Base-by-base conservation (phyloP, 2,113 vertebrate species). In the Alligator sinensis region DNA sequence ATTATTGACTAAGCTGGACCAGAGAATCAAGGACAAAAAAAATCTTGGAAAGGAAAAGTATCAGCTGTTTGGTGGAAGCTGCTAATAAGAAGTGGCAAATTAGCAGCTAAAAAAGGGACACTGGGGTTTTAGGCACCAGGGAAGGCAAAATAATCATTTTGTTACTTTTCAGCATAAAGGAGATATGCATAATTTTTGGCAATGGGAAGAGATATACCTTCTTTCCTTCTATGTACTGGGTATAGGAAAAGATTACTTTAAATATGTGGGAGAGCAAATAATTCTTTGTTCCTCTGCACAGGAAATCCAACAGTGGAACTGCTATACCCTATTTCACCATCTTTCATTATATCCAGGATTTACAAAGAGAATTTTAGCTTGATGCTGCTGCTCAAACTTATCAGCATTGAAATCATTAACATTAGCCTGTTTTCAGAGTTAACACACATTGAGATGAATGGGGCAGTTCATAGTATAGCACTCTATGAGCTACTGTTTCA, bases 401-500 rank as follows among this genome's bases (percentile, higher is more conserved):
- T 16, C 38, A 80, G 86, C 12, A 77, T 9, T 70, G 86, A 89
- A 95, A 88, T 1, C 85, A 94, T 92, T 94, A 96, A 92, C 27
- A 74, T 18, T 57, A 15, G 57, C 54, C 38, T 83, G 28, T 22
- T 22, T 60, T n/a, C 38, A 57, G 82, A 47, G 25, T 70, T 80
- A 74, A 47, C 38, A 70, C 80, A 38, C 28, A 34, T 4, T 19
- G 2, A 3, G 0, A 27, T 2, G 38, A 79, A 79, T n/a, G 13
- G 60, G 72, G 55, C 66, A 96, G 84, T 74, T 28, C 58, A 16
- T 0, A 3, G 54, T 55, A 93, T 91, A 80, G 3, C 80, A 86
- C 77, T 85, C 92, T 88, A 21, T 34, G 75, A 94, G 92, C 87
- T 95, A 82, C 78, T 54, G 80, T 97, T 96, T 96, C 95, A 93